Conservation (phyloP, 2,113 vertebrate genomes). For the Macquaria ambigua region DNA sequence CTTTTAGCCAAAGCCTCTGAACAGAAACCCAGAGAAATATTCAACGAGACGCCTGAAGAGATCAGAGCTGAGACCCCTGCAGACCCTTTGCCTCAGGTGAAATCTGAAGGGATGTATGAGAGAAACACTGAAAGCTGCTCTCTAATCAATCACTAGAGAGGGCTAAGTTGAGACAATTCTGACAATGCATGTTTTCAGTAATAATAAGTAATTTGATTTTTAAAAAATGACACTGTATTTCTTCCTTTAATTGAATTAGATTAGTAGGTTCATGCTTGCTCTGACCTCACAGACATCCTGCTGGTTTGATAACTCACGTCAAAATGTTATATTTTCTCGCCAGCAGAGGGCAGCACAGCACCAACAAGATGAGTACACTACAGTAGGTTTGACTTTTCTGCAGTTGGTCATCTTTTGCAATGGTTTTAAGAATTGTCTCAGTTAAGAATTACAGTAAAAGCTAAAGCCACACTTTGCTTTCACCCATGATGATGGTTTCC, state of each 20-base stretch:
- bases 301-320: neutral
- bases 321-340: neutral
- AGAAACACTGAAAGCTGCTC: neutral
- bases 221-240: neutral
- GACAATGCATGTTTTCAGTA: neutral
- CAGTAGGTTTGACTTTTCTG: neutral
- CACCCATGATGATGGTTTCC: neutral
- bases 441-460: neutral
- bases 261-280: neutral
- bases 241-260: neutral
- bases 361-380: neutral
- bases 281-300: neutral
- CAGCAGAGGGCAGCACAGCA: constrained; percentile 62
- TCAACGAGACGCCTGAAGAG: constrained; percentile 8
- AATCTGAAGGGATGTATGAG: neutral
- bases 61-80: constrained; percentile 16
- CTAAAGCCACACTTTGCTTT: neutral
- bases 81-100: neutral
- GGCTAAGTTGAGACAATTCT: neutral
- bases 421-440: neutral
- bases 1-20: neutral
- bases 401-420: neutral
- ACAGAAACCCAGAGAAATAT: constrained; percentile 22
- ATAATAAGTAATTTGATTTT: too few relatives aligned
- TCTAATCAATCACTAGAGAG: neutral